Conservation (phyloP, 2,797 vertebrate genomes). For the Leuciscus waleckii region DNA sequence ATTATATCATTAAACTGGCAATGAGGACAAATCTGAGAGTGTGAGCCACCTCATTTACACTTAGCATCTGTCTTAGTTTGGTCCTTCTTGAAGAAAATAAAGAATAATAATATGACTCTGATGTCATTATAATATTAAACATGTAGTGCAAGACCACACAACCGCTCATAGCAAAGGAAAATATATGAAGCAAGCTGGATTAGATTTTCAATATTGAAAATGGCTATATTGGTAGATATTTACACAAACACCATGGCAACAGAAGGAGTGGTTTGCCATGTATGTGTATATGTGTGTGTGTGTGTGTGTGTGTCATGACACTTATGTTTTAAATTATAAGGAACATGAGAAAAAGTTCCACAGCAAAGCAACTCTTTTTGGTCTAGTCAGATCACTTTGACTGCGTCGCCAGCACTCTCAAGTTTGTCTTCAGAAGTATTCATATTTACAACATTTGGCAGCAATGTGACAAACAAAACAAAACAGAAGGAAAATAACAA, state of each 20-base stretch:
- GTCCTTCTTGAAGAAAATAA: conserved; percentile 76
- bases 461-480: conserved; percentile 68
- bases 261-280: conserved; percentile 32
- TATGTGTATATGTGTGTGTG: no score
- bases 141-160: conserved; percentile 65
- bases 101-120: conserved; percentile 55
- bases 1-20: conserved; percentile 81
- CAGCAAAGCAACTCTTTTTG: conserved; percentile 79
- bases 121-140: conserved; percentile 76
- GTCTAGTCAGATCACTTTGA: conserved; percentile 71
- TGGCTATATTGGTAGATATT: conserved; percentile 47
- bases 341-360: conserved; percentile 69
- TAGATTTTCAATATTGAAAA: conserved; percentile 46
- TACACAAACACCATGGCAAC: conserved; percentile 55
- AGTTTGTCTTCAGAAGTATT: conserved; percentile 82
- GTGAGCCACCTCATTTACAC: conserved; percentile 78
- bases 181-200: conserved; percentile 49
- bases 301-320: conserved; percentile 34
- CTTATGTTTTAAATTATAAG: conserved; percentile 36
- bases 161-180: conserved; percentile 63
- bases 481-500: conserved; percentile 67
- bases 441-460: conserved; percentile 86
- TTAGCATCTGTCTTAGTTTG: conserved; percentile 77
- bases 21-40: conserved; percentile 89
- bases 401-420: conserved; percentile 79